phyloP scores from a whole-genome alignment of 1,140 invertebrate species.

The Drosophila truncata region DNA sequence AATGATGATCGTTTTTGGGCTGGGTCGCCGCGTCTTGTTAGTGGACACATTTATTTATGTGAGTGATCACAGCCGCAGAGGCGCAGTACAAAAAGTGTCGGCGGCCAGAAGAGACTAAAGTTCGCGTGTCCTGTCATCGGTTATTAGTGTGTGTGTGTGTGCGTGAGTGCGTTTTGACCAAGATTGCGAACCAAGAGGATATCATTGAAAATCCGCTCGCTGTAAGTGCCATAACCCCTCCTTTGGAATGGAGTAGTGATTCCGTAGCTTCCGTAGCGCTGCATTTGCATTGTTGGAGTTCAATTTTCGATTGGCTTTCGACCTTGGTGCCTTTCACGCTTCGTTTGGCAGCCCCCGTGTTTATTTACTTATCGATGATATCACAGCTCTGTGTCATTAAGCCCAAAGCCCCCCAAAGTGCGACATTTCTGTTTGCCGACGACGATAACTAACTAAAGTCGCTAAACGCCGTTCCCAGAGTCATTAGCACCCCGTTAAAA shows the following conservation, averaged over 20 bases:
- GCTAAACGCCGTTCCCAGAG: conserved; percentile 51
- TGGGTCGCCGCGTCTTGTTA: conserved; percentile 43
- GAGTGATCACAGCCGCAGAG: conserved; percentile 42
- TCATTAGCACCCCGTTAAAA: conserved; percentile 55
- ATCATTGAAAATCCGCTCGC: conserved; percentile 60
- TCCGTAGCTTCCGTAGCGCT: conserved; percentile 18
- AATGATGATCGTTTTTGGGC: conserved; percentile 52
- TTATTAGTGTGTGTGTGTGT: neutral
- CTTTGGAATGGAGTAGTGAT: neutral
- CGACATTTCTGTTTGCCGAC: conserved; percentile 42
- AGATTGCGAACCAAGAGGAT: conserved; percentile 64
- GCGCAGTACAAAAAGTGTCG: conserved; percentile 59
- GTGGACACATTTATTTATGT: conserved; percentile 52
- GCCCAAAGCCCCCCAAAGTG: conserved; percentile 32
- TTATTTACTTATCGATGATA: conserved; percentile 52
- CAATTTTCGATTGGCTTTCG: conserved; percentile 30
- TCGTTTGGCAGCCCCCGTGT: conserved; percentile 58
- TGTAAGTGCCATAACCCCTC: conserved; percentile 49
- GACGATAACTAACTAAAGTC: conserved; percentile 50
- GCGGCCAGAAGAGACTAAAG: conserved; percentile 9
- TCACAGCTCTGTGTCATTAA: conserved; percentile 46
- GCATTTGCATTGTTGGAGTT: conserved; percentile 25
- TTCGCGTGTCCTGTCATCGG: conserved; percentile 3
- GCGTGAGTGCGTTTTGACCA: conserved; percentile 32
- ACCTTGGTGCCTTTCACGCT: conserved; percentile 67